Evolutionary conservation across 1,140 invertebrate species (phyloP).

Genomic region (Ips nitidus): DNA sequence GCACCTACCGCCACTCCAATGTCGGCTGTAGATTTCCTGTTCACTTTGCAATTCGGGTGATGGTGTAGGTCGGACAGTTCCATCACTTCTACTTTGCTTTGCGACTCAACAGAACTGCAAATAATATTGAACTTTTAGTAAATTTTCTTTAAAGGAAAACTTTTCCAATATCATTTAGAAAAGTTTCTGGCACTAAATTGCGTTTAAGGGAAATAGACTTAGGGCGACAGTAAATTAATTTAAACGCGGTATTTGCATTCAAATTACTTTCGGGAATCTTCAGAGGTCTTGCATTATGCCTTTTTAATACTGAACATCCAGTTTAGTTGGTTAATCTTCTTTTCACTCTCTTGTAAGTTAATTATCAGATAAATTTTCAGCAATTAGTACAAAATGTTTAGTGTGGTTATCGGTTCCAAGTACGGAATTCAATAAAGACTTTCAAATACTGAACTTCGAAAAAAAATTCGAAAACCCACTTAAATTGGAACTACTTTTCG

Average conservation of each 20-base stretch:
- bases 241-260: slow-evolving; percentile 9
- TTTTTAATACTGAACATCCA: not conserved
- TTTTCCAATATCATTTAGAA: slow-evolving; percentile 10
- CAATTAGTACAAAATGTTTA: no score
- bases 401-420: no score
- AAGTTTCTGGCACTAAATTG: slow-evolving; percentile 5
- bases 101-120: slow-evolving; percentile 52
- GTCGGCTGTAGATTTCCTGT: slow-evolving; percentile 70
- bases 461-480: no score
- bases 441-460: no score
- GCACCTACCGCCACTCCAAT: slow-evolving; percentile 66
- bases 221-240: slow-evolving; percentile 13
- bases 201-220: slow-evolving; percentile 10
- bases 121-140: slow-evolving; percentile 3
- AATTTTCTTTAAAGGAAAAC: not conserved
- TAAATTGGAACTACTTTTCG: no score
- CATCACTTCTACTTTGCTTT: slow-evolving; percentile 88
- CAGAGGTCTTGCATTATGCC: not conserved
- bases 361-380: no score
- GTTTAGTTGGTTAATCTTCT: no score
- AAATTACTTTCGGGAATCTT: slow-evolving; percentile 4
- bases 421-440: no score
- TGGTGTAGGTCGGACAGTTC: slow-evolving; percentile 93
- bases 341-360: no score
- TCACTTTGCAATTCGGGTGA: slow-evolving; percentile 94